Percentiles rank a stretch among this genome's conserved stretches.
These are phyloP conservation scores for Collichthys lucidus DNA, from an alignment of 2,113 vertebrate species.

Conservation along the genomic window DNA sequence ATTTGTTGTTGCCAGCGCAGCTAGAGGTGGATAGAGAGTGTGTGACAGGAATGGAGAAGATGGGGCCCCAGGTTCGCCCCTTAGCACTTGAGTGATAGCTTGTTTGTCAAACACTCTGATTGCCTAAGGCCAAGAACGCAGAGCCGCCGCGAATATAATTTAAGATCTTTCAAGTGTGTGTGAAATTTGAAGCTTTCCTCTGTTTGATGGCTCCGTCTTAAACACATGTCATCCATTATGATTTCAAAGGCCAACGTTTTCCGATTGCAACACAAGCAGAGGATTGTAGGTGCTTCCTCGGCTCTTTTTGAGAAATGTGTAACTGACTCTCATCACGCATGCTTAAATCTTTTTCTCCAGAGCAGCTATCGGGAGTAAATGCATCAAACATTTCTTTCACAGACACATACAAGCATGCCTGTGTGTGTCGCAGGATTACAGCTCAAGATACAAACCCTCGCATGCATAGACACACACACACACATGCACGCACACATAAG, in stretches of 20 bases:
- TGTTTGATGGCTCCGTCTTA: constrained; percentile 8
- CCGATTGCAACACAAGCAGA: constrained; percentile 1
- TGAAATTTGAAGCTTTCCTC: constrained; percentile 41
- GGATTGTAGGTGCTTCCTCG: not conserved
- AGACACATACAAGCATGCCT: not conserved
- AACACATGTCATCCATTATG: constrained; percentile 29
- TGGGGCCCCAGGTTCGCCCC: constrained; percentile 4
- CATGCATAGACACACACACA: not conserved
- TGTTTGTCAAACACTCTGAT: constrained; percentile 46
- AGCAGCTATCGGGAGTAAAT: constrained; percentile 28
- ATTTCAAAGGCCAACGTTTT: not conserved
- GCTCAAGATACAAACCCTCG: not conserved
- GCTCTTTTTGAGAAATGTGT: constrained; percentile 17
- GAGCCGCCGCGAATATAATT: constrained; percentile 35
- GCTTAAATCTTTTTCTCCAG: not conserved
- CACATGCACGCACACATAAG: not conserved
- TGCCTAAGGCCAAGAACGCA: constrained; percentile 11
- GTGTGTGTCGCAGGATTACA: not conserved
- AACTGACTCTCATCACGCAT: not conserved
- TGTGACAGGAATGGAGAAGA: constrained; percentile 4
- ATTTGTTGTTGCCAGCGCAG: not conserved
- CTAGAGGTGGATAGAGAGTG: not conserved
- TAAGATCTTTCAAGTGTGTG: constrained; percentile 25
- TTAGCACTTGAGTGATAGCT: constrained; percentile 37
- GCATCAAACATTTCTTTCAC: constrained; percentile 12